Percentiles rank a stretch among this genome's conserved stretches.
phyloP scores from a whole-genome alignment of 2,113 vertebrate genomes.

The Pantherophis guttatus region DNA sequence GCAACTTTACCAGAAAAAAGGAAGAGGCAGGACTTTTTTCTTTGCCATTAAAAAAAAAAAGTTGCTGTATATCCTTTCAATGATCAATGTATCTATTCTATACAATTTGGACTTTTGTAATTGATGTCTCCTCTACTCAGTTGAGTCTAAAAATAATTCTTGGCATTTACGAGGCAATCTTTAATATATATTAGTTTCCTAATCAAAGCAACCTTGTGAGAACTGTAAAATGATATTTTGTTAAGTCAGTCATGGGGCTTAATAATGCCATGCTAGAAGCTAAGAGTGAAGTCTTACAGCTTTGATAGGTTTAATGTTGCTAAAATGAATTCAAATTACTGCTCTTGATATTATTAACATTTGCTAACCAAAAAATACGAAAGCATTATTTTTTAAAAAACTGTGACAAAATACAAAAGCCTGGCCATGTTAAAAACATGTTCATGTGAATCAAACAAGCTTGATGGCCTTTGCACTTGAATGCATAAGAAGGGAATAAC shows the following conservation, averaged over 20 bases:
- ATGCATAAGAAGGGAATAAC: background rate
- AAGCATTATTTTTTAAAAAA: background rate
- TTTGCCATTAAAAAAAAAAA: background rate
- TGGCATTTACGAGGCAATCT: background rate
- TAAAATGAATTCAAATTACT: background rate
- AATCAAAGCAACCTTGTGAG: slow-evolving; percentile 4
- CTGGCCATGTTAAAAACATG: background rate
- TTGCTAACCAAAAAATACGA: background rate
- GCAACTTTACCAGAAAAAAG: background rate
- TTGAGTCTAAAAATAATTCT: slow-evolving; percentile 6
- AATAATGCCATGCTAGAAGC: background rate
- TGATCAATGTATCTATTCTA: background rate
- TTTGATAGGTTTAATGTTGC: background rate
- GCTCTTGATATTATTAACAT: background rate
- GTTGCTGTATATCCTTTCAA: background rate
- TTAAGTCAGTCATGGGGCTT: background rate
- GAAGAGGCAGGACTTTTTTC: background rate
- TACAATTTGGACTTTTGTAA: background rate
- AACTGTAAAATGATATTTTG: background rate
- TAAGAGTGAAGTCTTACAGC: background rate
- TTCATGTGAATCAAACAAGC: background rate
- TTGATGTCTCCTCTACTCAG: background rate
- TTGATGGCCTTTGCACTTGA: background rate
- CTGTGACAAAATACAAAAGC: background rate
- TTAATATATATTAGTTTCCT: slow-evolving; percentile 1